These are phyloP conservation scores for Esox niger DNA, from an alignment of 2,113 vertebrate species.

Conservation along the genomic window DNA sequence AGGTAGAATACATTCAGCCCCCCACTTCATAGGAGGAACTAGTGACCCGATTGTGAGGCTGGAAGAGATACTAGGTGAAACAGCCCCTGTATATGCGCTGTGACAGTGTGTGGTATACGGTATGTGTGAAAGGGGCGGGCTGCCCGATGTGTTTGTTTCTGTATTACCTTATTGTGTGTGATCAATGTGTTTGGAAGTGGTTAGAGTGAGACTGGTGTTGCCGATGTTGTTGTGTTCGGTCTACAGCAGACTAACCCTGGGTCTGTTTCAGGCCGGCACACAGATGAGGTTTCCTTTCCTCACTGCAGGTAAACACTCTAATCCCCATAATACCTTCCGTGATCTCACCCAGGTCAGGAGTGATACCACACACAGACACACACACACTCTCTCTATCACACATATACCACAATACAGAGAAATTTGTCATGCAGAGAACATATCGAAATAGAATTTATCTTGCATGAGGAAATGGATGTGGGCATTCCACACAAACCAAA, in stretches of 20 bases:
- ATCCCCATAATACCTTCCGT: slow-evolving; percentile 50
- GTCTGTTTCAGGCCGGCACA: slow-evolving; percentile 5
- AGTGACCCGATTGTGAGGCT: background rate
- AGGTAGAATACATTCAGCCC: slow-evolving; percentile 51
- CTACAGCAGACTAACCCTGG: slow-evolving; percentile 6
- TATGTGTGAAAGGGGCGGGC: background rate
- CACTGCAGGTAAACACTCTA: slow-evolving; percentile 44
- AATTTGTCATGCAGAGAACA: background rate
- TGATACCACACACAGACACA: slow-evolving; percentile 18
- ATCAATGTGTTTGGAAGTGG: background rate
- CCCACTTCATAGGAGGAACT: background rate
- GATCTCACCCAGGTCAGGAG: slow-evolving; percentile 23
- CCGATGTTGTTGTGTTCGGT: background rate
- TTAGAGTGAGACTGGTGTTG: background rate
- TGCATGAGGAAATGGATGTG: background rate
- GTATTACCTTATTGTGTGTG: background rate
- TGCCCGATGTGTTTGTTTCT: slow-evolving; percentile 7
- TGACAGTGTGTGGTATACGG: slow-evolving; percentile 3
- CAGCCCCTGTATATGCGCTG: background rate
- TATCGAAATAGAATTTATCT: background rate
- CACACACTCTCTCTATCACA: slow-evolving; percentile 13
- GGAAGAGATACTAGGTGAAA: too few relatives aligned
- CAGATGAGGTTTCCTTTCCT: slow-evolving; percentile 42
- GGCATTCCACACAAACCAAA: background rate
- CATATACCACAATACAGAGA: background rate